These are phyloP conservation scores for Tubulanus polymorphus DNA, from an alignment of 2,888 invertebrate genomes.

Conservation along the genomic window DNA sequence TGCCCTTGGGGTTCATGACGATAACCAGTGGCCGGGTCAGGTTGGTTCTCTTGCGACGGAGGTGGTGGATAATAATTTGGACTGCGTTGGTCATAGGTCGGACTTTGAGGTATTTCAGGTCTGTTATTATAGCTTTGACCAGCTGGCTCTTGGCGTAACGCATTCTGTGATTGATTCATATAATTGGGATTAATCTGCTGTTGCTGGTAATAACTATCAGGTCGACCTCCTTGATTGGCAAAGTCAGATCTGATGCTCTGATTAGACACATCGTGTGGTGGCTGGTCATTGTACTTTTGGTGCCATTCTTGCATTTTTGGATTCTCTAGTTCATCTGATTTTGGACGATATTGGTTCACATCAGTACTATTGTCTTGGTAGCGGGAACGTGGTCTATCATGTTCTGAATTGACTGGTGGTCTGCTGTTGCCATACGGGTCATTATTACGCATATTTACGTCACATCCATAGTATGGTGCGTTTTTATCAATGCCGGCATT, in stretches of 20 bases:
- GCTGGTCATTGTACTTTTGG: constrained; percentile 21
- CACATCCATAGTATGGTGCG: too few species aligned
- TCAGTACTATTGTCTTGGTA: constrained; percentile 28
- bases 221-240: too few species aligned
- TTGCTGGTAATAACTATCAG: too few species aligned
- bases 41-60: not conserved
- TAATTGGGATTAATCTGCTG: not conserved
- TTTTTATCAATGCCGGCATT: not conserved
- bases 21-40: not conserved
- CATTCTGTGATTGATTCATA: not conserved
- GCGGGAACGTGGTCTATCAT: constrained; percentile 35
- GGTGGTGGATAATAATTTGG: not conserved
- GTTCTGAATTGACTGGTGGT: constrained; percentile 9
- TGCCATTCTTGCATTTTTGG: constrained; percentile 39
- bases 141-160: not conserved
- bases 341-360: constrained; percentile 26
- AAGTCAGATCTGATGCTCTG: not conserved
- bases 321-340: constrained; percentile 35
- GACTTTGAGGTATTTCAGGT: too few species aligned
- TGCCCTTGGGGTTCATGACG: not conserved
- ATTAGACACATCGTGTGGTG: too few species aligned
- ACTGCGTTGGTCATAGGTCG: too few species aligned
- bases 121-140: too few species aligned
- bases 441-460: constrained; percentile 9
- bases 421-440: constrained; percentile 3